Evolutionary conservation across 1,140 invertebrate species (phyloP).

Genomic region (Drosophila equinoxialis): DNA sequence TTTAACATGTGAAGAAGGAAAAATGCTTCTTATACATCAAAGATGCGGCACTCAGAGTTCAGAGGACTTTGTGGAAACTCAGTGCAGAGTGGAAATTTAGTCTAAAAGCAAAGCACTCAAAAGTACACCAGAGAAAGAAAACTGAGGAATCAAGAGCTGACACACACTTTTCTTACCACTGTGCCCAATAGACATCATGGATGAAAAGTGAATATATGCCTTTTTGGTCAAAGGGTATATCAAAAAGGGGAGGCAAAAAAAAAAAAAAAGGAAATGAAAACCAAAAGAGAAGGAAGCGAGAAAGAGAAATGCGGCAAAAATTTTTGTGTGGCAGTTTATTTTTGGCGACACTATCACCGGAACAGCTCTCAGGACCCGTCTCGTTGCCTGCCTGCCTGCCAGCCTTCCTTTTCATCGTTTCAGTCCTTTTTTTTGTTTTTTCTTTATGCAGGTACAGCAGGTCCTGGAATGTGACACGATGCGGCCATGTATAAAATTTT

Average conservation of each 20-base stretch:
- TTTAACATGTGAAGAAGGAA: too few relatives aligned
- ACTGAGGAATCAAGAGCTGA: too few relatives aligned
- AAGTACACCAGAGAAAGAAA: too few relatives aligned
- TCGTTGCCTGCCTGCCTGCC: slow-evolving; percentile 15
- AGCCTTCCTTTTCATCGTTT: not conserved
- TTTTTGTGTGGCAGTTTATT: slow-evolving; percentile 78
- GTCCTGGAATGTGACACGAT: slow-evolving; percentile 68
- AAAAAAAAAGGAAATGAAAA: slow-evolving; percentile 27
- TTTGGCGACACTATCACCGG: slow-evolving; percentile 72
- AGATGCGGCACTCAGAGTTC: too few relatives aligned
- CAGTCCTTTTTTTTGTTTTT: slow-evolving; percentile 27
- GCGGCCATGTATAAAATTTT: slow-evolving; percentile 81
- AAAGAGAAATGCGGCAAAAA: slow-evolving; percentile 68
- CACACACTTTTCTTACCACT: too few relatives aligned
- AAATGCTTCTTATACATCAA: too few relatives aligned
- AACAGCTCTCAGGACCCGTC: slow-evolving; percentile 35
- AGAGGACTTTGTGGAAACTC: too few relatives aligned
- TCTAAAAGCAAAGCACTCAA: too few relatives aligned
- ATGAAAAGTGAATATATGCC: too few relatives aligned
- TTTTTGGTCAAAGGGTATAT: not conserved
- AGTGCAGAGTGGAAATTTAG: too few relatives aligned
- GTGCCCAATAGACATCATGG: too few relatives aligned
- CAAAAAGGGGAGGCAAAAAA: slow-evolving; percentile 3
- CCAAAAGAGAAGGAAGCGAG: slow-evolving; percentile 51
- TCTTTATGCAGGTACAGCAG: slow-evolving; percentile 46